Evolutionary conservation across 2,113 vertebrate genomes (phyloP).

Genomic region (human (Homo sapiens)): DNA sequence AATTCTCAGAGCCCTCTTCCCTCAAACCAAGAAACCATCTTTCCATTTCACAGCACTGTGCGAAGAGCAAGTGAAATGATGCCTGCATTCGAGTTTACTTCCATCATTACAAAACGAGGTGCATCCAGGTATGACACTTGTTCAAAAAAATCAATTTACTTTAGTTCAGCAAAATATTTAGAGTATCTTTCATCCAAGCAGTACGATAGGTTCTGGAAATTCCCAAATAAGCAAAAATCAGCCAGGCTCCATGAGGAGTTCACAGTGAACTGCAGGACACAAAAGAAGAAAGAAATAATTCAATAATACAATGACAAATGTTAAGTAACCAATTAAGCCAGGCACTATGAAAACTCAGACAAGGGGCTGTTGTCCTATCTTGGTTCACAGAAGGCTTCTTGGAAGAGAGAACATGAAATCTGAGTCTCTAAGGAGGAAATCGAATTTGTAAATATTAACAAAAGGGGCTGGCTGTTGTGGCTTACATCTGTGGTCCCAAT

Average conservation of each 20-base stretch:
- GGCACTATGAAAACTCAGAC: too few species aligned
- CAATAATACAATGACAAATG: background rate
- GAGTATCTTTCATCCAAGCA: background rate
- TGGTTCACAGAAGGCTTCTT: background rate
- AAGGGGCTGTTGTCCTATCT: background rate
- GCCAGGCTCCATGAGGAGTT: too few species aligned
- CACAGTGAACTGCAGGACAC: rapidly evolving
- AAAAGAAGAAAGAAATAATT: background rate
- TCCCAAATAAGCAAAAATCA: background rate
- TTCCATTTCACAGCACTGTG: background rate
- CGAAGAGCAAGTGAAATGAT: too few species aligned
- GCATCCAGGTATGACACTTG: background rate
- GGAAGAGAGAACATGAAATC: background rate
- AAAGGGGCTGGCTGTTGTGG: too few species aligned
- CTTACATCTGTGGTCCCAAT: too few species aligned
- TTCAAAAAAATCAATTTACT: background rate
- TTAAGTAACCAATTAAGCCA: background rate
- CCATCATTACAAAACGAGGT: background rate
- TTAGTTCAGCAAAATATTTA: background rate
- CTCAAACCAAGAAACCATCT: background rate
- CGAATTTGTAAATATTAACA: background rate
- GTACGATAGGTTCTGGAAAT: background rate
- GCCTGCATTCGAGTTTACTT: too few species aligned
- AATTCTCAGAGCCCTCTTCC: background rate
- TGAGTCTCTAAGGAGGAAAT: background rate